These are phyloP conservation scores for Apotomis betuletana DNA, from an alignment of 2,888 invertebrate species.

Conservation along the genomic window DNA sequence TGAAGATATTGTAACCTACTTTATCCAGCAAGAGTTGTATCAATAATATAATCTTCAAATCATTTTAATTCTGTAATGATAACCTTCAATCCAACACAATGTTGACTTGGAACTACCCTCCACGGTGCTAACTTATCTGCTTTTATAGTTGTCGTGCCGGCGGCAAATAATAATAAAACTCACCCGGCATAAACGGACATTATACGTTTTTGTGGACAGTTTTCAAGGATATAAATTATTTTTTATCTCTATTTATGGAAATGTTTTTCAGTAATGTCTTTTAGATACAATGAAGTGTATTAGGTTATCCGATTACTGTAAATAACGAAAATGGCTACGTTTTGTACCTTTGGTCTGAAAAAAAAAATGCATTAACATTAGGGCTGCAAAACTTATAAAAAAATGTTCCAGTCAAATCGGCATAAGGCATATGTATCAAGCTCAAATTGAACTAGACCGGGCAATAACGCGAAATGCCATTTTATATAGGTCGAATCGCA, in stretches of 20 bases:
- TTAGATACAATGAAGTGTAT: constrained; percentile 10
- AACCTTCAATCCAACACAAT: constrained; percentile 14
- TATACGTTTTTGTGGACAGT: constrained; percentile 54
- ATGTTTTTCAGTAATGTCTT: constrained; percentile 20
- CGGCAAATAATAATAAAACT: constrained; percentile 71
- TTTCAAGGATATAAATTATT: constrained; percentile 55
- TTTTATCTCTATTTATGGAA: constrained; percentile 42
- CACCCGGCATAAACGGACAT: constrained; percentile 57
- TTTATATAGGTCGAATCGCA: too few species aligned
- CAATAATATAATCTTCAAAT: too few species aligned
- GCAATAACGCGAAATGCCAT: too few species aligned
- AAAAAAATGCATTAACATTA: too few species aligned
- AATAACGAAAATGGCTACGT: neutral
- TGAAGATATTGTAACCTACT: too few species aligned
- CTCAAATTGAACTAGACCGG: too few species aligned
- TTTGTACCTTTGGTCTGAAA: neutral
- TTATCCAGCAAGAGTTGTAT: too few species aligned
- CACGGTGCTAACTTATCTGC: constrained; percentile 60
- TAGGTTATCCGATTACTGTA: neutral
- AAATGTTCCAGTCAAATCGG: too few species aligned
- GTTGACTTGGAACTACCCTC: constrained; percentile 39
- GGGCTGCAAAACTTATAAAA: too few species aligned
- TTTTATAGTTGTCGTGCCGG: constrained; percentile 66
- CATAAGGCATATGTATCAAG: too few species aligned
- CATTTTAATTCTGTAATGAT: too few species aligned